Base-by-base conservation (phyloP, 64 coral and sea anemone species). In the Astreopora myriophthalma region DNA sequence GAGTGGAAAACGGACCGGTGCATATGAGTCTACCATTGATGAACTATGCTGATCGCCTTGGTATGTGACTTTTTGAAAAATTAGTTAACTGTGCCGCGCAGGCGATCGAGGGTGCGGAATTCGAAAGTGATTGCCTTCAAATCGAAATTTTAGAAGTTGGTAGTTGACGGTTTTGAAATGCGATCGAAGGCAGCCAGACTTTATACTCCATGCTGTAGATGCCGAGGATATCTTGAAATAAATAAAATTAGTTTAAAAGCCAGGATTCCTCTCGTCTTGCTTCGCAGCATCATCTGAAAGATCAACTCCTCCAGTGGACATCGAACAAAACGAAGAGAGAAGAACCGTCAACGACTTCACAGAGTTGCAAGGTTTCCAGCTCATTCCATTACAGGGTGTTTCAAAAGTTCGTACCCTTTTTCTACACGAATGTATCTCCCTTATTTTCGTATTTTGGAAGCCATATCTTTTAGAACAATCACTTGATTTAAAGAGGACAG, bases 271-370 rank as follows among this genome's bases (percentile, higher is more conserved):
- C 14, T 24, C 31, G 13, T 63, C 2, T 82, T 38, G 6, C 9
- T 37, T 63, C 34, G 35, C 51, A 80, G 76, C 13, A 32, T 80
- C 19, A 3, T 82, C 79, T 13, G 79, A 37, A 63, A 22, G 28
- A 38, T 63, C 55, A 63, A 82, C 79, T 38, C 79, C 78, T 12
- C 48, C 79, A 6, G 55, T 82, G 34, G 52, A 82, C 17, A 38
- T 64, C 9, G 79, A 82, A 40, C 52, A 62, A 33, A 23, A 13
- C 19, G 79, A 82, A 64, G 5, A 6, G 22, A 63, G 52, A 12
- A 60, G 19, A 11, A 64, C 32, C n/a, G 70, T 25, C 57, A 13
- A 55, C 75, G 75, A 79, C 46, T 52, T 24, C 29, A 33, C 30
- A 24, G 79, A 63, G 14, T 1, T 82, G 32, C 79, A 82, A 82